Base-by-base conservation (phyloP, 2,888 invertebrate genomes). In the Aphidius colemani region DNA sequence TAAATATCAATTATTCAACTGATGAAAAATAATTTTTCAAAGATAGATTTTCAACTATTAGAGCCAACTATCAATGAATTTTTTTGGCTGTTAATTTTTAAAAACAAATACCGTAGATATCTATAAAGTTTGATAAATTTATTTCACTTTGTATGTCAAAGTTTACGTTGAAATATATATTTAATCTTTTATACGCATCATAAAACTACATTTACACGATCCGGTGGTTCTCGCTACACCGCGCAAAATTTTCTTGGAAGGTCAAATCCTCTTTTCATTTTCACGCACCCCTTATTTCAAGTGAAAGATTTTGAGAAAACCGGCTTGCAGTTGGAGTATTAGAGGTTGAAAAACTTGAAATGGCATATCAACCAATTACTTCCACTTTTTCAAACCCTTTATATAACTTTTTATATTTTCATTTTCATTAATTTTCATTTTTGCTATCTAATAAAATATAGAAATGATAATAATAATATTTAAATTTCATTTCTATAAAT, bases 201-300 rank as follows among this genome's bases (percentile, higher is more conserved):
- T 74, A 72, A 74, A 74, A 72, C 66, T 69, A 71, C 71, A 68
- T 71, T 74, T 71, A 74, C 71, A 70, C 72, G 74, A 70, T 71
- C 71, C 70, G 68, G 69, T 71, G 72, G 70, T 39, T 30, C 65
- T 71, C 71, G 69, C 69, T 70, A 70, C 65, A 67, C 66, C 64
- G 64, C 71, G 58, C 70, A 49, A 59, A 59, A 62, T 58, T 59
- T 66, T 60, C 66, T 62, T 44, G 6, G 30, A 40, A 10, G 45
- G 57, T 11, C 70, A 63, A 72, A 73, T 73, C 74, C 68, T 70
- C 73, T 67, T 75, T 74, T 67, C 71, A 39, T 66, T 69, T 30
- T 65, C 71, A 64, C 61, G 61, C 57, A 55, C 64, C 67, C 59
- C 62, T 48, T 49, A 30, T 30, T 30, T 30, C 5, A 3, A 30